Percentiles rank a stretch among this genome's conserved stretches.
These are phyloP conservation scores for Sisor rabdophorus DNA, from an alignment of 2,113 vertebrate genomes.

Conservation along the genomic window DNA sequence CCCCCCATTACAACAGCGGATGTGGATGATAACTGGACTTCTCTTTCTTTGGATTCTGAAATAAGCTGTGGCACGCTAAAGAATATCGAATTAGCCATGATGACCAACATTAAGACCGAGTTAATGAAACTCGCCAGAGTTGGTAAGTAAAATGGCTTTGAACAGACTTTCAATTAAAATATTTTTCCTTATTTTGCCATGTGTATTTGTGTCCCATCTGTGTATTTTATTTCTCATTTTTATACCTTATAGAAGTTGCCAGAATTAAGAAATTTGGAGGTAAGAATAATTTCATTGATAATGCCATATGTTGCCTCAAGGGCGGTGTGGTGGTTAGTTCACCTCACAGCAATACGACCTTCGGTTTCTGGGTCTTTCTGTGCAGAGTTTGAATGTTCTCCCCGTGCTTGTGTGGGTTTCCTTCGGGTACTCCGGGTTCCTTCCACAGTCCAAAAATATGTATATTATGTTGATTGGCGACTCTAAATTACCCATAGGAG, in stretches of 20 bases:
- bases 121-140: slow-evolving; percentile 51
- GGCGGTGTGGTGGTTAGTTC: no score
- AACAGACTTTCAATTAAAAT: neutral
- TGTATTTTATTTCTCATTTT: neutral
- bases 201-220: neutral
- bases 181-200: neutral
- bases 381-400: no score
- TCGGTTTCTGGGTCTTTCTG: no score
- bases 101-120: slow-evolving; percentile 41
- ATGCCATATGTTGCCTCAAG: no score
- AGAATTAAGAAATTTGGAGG: slow-evolving; percentile 58
- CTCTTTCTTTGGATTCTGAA: slow-evolving; percentile 51
- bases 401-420: no score
- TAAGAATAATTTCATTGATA: slow-evolving; percentile 26
- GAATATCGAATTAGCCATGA: neutral
- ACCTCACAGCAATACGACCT: no score
- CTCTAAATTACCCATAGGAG: no score
- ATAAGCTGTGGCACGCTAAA: slow-evolving; percentile 58
- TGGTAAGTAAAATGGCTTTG: slow-evolving; percentile 51
- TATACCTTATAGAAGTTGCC: slow-evolving; percentile 51
- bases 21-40: slow-evolving; percentile 25
- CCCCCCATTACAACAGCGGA: neutral
- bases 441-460: no score
- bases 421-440: no score
- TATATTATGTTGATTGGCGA: no score